Evolutionary conservation across 2,113 vertebrate species (phyloP).

Genomic region (Gymnorhina tibicen): DNA sequence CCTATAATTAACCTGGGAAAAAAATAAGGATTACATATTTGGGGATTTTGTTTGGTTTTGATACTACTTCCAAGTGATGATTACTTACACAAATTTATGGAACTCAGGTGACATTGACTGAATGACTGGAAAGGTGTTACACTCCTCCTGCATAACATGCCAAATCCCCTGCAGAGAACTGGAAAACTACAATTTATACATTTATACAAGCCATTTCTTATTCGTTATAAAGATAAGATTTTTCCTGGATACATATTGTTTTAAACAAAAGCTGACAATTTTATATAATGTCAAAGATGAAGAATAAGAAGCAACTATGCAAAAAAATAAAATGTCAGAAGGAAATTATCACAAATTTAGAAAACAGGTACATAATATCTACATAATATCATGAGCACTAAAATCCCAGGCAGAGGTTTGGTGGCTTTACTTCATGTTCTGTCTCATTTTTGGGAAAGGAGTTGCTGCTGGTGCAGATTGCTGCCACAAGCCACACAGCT

Average conservation of each 20-base stretch:
- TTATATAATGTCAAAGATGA: background rate
- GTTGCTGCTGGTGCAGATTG: background rate
- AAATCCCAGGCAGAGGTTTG: background rate
- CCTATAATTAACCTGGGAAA: background rate
- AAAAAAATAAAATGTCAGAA: background rate
- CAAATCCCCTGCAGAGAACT: background rate
- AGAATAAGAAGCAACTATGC: background rate
- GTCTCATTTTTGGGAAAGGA: background rate
- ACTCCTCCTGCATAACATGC: background rate
- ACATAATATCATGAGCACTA: background rate
- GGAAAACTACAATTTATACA: background rate
- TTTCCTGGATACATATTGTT: background rate
- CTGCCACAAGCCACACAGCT: background rate
- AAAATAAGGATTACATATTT: background rate
- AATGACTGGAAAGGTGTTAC: background rate
- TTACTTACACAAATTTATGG: background rate
- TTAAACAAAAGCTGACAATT: background rate
- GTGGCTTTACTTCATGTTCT: background rate
- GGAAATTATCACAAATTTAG: background rate
- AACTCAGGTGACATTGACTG: background rate
- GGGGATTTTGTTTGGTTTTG: background rate
- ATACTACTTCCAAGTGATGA: background rate
- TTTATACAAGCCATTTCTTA: background rate
- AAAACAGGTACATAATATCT: background rate
- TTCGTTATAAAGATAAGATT: background rate